Conservation (phyloP, 2,113 vertebrate species). For the Myiopsitta monachus region DNA sequence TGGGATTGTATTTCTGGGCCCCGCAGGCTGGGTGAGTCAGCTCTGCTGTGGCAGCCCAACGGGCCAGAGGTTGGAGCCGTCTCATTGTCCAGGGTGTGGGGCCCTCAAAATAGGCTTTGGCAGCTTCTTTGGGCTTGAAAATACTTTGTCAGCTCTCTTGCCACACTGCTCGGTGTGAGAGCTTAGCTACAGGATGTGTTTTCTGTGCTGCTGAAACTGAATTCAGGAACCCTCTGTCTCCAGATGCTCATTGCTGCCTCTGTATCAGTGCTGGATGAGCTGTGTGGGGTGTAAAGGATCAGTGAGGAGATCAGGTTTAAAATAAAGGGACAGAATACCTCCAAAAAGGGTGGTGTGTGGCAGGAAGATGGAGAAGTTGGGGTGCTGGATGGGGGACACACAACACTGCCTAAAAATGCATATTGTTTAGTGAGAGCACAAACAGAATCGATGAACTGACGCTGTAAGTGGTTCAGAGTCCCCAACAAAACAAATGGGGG, state of each 20-base stretch:
- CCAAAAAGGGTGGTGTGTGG: neutral
- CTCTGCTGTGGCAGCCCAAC: neutral
- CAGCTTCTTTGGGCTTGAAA: neutral
- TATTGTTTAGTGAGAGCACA: neutral
- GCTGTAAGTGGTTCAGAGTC: neutral
- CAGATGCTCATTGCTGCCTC: neutral
- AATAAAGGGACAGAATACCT: neutral
- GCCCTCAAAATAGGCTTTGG: slow-evolving; percentile 6
- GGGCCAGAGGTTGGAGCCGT: neutral
- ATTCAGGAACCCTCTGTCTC: neutral
- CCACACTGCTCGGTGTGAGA: neutral
- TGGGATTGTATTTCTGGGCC: neutral
- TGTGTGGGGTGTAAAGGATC: neutral
- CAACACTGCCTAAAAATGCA: neutral
- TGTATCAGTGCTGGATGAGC: neutral
- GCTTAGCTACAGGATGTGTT: slow-evolving; percentile 5
- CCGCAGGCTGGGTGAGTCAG: neutral
- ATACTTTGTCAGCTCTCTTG: slow-evolving; percentile 25
- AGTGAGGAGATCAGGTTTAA: neutral
- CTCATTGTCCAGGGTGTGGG: neutral
- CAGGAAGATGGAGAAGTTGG: neutral
- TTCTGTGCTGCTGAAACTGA: neutral
- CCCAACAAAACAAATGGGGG: neutral
- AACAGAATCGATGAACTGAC: neutral
- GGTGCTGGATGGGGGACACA: neutral